Evolutionary conservation across 2,888 invertebrate genomes (phyloP), one percentile per base, ranked within the genome.

Genomic region (Polydrusus tereticollis): DNA sequence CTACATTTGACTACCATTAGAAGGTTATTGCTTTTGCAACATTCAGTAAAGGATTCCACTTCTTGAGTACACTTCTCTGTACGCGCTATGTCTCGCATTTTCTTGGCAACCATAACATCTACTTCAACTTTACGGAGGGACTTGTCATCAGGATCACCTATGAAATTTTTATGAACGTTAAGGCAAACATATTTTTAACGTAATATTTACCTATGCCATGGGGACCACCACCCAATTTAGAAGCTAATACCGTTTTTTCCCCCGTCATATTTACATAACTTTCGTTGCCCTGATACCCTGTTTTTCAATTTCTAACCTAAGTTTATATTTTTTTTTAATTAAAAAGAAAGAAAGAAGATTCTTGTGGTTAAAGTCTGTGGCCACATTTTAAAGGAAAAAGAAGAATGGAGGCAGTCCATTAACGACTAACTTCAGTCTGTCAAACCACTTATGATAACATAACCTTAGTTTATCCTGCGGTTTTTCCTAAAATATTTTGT

Each of bases 51-150:
- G 57, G 92, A 90, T 82, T 87, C 85, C 0, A 95, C 94, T 87
- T 93, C 92, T 76, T 89, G 85, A 0, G 82, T 73, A 85, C 98
- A 98, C 84, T 96, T 94, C 80, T 94, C 93, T 12, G 81, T 82
- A 83, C 91, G 93, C 0, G 96, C 93, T 78, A 90, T 91, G 21
- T 95, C 94, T 77, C 97, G 89, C 88, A 98, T 93, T 80, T 93
- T 90, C 85, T 96, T 94, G 0, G 97, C 95, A 82, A 99, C 93
- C 76, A 97, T 83, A 16, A 98, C 92, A 82, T 97, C 95, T 18
- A 86, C 86, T 86, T 99, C 99, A 1, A 98, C 95, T 88, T 91
- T 95, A 78, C 98, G 88, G 62, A 99, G 85, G n/a, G 87, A 87
- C 80, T 83, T 89, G 84, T 98, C 97, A 77, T 94, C 87, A 1